Evolutionary conservation across 2,888 invertebrate species (phyloP).

Genomic region (Tortrix viridana): DNA sequence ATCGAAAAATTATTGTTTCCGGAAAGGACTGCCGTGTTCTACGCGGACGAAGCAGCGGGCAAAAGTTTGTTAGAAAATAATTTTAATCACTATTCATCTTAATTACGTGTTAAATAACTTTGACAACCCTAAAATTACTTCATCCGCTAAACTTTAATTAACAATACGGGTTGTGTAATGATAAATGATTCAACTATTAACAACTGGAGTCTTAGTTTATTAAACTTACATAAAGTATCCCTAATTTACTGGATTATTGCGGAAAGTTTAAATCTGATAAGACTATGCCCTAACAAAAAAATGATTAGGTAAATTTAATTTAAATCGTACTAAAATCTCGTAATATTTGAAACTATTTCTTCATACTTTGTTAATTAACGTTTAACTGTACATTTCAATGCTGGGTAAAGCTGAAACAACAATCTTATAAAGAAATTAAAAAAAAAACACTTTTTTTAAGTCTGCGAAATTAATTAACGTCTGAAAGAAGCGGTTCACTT

Average conservation of each 20-base stretch:
- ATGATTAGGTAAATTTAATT: too few relatives aligned
- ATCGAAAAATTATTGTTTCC: too few relatives aligned
- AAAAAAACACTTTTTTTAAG: constrained; percentile 9
- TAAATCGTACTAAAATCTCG: too few relatives aligned
- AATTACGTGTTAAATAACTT: constrained; percentile 8
- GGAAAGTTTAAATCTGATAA: too few relatives aligned
- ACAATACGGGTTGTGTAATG: constrained; percentile 23
- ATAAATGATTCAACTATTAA: constrained; percentile 9
- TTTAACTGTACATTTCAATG: neutral
- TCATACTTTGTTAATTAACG: too few relatives aligned
- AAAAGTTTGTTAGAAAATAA: neutral
- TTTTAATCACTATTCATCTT: constrained; percentile 6
- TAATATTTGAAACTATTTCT: too few relatives aligned
- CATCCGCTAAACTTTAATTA: constrained; percentile 23
- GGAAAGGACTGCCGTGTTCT: too few relatives aligned
- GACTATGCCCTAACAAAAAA: too few relatives aligned
- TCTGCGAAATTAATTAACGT: constrained; percentile 14
- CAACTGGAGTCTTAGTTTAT: constrained; percentile 9
- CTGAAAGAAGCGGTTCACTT: constrained; percentile 2
- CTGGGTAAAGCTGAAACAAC: neutral
- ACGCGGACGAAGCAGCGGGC: too few relatives aligned
- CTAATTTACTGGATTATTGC: too few relatives aligned
- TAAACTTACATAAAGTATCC: neutral
- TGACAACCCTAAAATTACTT: constrained; percentile 16
- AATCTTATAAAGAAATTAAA: neutral